Conservation (phyloP, 2,797 vertebrate species). For the Sebastes itinus region DNA sequence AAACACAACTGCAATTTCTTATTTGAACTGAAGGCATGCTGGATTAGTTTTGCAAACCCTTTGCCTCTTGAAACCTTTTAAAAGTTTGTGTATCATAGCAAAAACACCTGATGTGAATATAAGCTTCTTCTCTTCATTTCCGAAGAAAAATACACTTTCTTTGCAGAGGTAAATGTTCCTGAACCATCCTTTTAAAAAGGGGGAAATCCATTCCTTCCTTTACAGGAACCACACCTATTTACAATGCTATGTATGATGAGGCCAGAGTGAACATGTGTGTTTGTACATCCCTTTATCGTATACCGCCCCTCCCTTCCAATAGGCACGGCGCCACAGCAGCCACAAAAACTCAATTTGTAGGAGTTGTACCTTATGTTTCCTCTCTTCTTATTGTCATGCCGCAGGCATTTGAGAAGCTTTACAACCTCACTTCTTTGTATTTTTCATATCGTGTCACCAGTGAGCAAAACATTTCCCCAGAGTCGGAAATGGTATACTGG, state of each 20-base stretch:
- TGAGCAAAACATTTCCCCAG: slow-evolving; percentile 71
- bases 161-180: background rate
- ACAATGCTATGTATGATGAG: slow-evolving; percentile 31
- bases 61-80: background rate
- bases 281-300: slow-evolving; percentile 41
- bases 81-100: background rate
- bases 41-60: slow-evolving; percentile 20
- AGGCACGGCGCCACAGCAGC: background rate
- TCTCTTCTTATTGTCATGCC: slow-evolving; percentile 23
- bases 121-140: background rate
- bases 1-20: slow-evolving; percentile 1
- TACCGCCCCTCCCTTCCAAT: slow-evolving; percentile 11
- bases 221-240: slow-evolving; percentile 63
- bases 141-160: background rate
- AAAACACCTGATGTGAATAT: slow-evolving; percentile 11
- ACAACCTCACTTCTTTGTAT: slow-evolving; percentile 57
- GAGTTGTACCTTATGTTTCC: background rate
- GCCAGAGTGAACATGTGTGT: slow-evolving; percentile 30
- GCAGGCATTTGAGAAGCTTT: slow-evolving; percentile 47
- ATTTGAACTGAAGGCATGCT: slow-evolving; percentile 30
- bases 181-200: slow-evolving; percentile 1
- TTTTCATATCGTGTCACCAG: slow-evolving; percentile 66
- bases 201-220: slow-evolving; percentile 29
- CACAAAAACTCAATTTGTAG: slow-evolving; percentile 12
- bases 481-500: slow-evolving; percentile 76